A percentile compares a stretch with the other conserved stretches of the same genome.
phyloP scores from a whole-genome alignment of 2,113 vertebrate genomes.

The Clarias batrachus region DNA sequence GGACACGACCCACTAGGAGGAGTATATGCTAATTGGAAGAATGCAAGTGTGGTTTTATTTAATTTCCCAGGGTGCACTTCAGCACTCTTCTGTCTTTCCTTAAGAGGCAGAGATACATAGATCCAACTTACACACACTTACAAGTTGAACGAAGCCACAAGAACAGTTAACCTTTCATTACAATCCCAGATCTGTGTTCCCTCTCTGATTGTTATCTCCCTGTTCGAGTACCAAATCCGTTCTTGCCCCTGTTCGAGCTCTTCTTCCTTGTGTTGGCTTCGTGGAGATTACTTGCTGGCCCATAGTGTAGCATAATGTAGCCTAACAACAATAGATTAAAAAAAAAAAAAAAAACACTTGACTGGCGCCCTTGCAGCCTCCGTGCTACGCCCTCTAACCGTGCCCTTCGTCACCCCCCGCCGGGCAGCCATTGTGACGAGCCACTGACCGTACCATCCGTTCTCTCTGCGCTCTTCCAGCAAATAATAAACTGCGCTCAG shows the following conservation, averaged over 20 bases:
- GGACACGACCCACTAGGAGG: conserved; percentile 67
- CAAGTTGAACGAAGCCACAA: background rate
- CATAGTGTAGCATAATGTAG: conserved; percentile 58
- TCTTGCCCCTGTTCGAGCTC: conserved; percentile 1
- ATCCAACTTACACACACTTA: background rate
- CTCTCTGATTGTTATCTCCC: conserved; percentile 72
- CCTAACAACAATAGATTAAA: conserved; percentile 44
- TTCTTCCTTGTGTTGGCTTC: conserved; percentile 71
- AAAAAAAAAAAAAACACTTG: conserved; percentile 64
- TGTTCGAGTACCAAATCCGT: conserved; percentile 60
- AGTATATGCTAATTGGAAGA: conserved; percentile 76
- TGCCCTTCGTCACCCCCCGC: conserved; percentile 68
- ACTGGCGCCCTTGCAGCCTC: conserved; percentile 76
- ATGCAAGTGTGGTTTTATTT: conserved; percentile 73
- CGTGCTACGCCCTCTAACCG: conserved; percentile 65
- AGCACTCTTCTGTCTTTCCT: conserved; percentile 27
- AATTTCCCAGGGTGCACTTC: conserved; percentile 70
- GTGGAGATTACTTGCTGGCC: conserved; percentile 72
- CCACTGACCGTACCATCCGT: conserved; percentile 77
- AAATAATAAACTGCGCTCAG: conserved; percentile 70
- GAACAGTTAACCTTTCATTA: background rate
- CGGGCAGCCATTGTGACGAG: conserved; percentile 69
- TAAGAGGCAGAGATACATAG: background rate
- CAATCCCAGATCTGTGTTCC: conserved; percentile 60
- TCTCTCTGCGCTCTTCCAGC: conserved; percentile 65